These are phyloP conservation scores for Laticauda laticaudata DNA, from an alignment of 2,113 vertebrate genomes.

Conservation along the genomic window DNA sequence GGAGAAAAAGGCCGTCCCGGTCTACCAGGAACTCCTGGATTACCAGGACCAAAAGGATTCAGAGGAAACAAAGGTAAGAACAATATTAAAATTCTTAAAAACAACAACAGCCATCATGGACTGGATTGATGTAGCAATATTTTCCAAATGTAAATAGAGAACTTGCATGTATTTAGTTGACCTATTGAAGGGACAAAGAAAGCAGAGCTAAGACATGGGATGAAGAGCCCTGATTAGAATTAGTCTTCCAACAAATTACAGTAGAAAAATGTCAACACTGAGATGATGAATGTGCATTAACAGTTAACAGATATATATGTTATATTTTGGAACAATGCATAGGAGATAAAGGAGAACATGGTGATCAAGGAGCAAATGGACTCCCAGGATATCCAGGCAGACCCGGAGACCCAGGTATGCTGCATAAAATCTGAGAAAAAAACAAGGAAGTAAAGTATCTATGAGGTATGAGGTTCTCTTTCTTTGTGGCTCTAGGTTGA, in stretches of 20 bases:
- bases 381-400: slow-evolving; percentile 85
- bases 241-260: neutral
- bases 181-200: neutral
- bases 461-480: neutral
- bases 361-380: slow-evolving; percentile 78
- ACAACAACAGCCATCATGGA: neutral
- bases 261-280: neutral
- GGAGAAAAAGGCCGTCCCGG: slow-evolving; percentile 81
- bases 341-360: slow-evolving; percentile 90
- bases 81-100: neutral
- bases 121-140: neutral
- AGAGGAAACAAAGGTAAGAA: slow-evolving; percentile 86
- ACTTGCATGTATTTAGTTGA: neutral
- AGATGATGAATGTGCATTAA: neutral
- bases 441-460: neutral
- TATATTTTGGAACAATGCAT: slow-evolving; percentile 31
- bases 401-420: slow-evolving; percentile 84
- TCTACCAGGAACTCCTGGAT: slow-evolving; percentile 71
- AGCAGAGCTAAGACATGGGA: neutral
- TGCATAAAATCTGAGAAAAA: neutral
- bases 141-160: neutral
- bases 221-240: neutral
- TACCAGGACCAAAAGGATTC: slow-evolving; percentile 73
- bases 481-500: neutral
- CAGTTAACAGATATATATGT: neutral